Evolutionary conservation across 2,888 invertebrate species (phyloP), one percentile per base, ranked within the genome.

Genomic region (Clunio marinus): DNA sequence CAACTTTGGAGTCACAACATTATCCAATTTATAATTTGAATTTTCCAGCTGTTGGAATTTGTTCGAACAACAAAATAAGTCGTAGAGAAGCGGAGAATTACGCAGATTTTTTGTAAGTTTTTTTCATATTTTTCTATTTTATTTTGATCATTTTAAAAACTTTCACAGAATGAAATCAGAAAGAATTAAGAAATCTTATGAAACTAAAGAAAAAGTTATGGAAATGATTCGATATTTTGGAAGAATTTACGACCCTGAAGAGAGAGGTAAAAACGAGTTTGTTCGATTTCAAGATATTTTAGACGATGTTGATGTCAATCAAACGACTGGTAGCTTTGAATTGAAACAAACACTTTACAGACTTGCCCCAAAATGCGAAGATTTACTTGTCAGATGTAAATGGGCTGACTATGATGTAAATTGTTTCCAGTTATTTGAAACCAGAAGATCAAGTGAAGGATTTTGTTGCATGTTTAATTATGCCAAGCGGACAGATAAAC

Each of bases 11-110:
- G 68, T 79, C 80, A 0, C 74, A 77, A 0, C 78, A 78, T 5
- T 81, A 81, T 73, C 81, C 81, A 0, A 81, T 84, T 41, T 74
- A 27, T 15, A 27, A 17, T 15, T 13, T 76, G 1, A 72, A 81
- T 2, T 79, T 85, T 0, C 80, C 82, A 69, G 84, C 81, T 0
- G 75, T 85, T 0, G 81, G 82, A 0, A 72, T 86, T 2, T 85
- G 85, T 72, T 82, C 80, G 70, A 73, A 80, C 20, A 85, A 85
- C 72, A 80, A 82, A 71, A 81, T 86, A 41, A 84, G 84, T 73
- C 77, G 73, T 66, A 77, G 74, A 32, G 77, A 78, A 22, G 75
- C 81, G 13, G 69, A 72, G 5, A 69, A 73, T 7, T 73, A 77
- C 4, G 78, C 81, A 0, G 67, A 72, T n/a, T 70, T 75, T 60